phyloP scores from a whole-genome alignment of 2,888 invertebrate species.

The Galeruca laticollis region DNA sequence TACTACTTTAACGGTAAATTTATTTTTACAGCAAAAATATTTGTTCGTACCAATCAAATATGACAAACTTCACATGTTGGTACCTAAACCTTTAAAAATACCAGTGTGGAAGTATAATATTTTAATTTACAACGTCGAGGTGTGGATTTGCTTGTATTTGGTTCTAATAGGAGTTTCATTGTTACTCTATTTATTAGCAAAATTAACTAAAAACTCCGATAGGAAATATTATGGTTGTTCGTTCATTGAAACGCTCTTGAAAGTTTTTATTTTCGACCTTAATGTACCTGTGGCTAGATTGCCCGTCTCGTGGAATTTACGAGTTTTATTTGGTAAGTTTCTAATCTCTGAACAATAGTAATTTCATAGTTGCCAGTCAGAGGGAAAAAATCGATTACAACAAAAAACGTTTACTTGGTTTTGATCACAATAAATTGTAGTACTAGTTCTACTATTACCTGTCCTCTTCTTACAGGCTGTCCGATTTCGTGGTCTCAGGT shows the following conservation, averaged over 20 bases:
- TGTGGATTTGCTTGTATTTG: neutral
- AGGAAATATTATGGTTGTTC: neutral
- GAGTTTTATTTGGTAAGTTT: constrained; percentile 7
- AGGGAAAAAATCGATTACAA: too few relatives aligned
- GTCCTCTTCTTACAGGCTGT: too few relatives aligned
- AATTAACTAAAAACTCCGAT: neutral
- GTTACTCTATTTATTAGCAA: neutral
- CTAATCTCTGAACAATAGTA: too few relatives aligned
- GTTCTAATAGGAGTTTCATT: neutral
- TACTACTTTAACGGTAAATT: neutral
- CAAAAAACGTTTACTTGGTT: too few relatives aligned
- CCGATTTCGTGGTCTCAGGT: too few relatives aligned
- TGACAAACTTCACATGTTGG: neutral
- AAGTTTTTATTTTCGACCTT: neutral
- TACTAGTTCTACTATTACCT: too few relatives aligned
- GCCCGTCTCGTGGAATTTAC: constrained; percentile 7
- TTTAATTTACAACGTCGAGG: neutral
- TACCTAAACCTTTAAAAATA: constrained; percentile 11
- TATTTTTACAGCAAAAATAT: neutral
- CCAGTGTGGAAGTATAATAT: constrained; percentile 5
- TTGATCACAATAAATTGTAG: too few relatives aligned
- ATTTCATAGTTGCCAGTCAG: too few relatives aligned
- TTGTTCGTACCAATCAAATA: constrained; percentile 2
- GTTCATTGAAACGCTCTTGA: neutral
- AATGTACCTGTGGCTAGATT: neutral